phyloP scores from a whole-genome alignment of 2,797 vertebrate species.

The Vipera latastei region DNA sequence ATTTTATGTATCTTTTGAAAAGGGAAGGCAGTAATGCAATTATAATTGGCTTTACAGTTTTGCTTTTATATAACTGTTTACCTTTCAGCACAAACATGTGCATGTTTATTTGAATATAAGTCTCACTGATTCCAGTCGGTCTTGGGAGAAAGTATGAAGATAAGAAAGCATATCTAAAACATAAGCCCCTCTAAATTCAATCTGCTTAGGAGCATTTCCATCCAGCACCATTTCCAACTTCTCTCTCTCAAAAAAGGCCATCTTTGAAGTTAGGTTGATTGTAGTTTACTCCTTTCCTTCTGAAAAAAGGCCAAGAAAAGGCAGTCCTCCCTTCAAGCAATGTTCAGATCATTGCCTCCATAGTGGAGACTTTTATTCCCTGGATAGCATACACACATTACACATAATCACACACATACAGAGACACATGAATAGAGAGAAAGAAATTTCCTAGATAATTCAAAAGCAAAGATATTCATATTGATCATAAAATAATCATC shows the following conservation, averaged over 20 bases:
- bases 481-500: not conserved
- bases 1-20: not conserved
- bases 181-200: not conserved
- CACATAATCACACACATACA: not conserved
- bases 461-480: not conserved
- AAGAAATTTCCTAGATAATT: not conserved
- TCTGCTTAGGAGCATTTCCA: not conserved
- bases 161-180: not conserved
- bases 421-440: not conserved
- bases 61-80: not conserved
- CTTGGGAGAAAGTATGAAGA: not conserved
- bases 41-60: not conserved
- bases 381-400: not conserved
- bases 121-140: not conserved
- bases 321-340: not conserved
- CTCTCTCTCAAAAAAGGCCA: not conserved
- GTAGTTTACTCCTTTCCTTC: not conserved
- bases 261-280: not conserved
- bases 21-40: not conserved
- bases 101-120: not conserved
- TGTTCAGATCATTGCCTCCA: not conserved
- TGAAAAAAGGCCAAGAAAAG: not conserved
- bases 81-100: not conserved
- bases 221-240: not conserved
- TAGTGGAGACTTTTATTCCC: not conserved